Evolutionary conservation across 2,113 vertebrate species (phyloP).

Genomic region (Xiphorhynchus elegans): DNA sequence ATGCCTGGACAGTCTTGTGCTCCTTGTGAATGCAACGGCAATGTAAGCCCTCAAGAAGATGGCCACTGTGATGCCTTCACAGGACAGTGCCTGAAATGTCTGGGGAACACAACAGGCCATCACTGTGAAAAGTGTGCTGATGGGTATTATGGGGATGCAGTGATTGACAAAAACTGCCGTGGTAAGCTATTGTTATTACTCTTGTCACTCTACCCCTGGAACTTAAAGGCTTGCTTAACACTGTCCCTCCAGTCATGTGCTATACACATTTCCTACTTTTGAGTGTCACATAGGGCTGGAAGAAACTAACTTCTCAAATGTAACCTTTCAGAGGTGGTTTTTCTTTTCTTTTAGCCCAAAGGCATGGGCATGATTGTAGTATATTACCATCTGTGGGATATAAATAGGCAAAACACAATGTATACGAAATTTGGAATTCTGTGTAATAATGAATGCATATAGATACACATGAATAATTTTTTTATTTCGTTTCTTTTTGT

Average conservation of each 20-base stretch:
- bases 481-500: neutral
- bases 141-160: conserved; percentile 88
- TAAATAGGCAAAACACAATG: neutral
- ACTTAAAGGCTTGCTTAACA: neutral
- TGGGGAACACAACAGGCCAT: conserved; percentile 79
- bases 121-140: conserved; percentile 87
- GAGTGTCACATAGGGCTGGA: neutral
- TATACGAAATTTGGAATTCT: neutral
- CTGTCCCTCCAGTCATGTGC: neutral
- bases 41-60: conserved; percentile 77
- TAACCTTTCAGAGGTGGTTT: neutral
- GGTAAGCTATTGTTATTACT: conserved; percentile 69
- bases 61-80: conserved; percentile 83
- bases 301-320: neutral
- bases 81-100: conserved; percentile 89
- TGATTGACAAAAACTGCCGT: conserved; percentile 81
- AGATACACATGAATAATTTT: neutral
- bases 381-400: neutral
- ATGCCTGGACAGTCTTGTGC: conserved; percentile 79
- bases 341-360: neutral
- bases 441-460: neutral
- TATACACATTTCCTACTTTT: neutral
- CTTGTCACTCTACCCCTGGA: neutral
- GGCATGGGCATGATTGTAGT: neutral
- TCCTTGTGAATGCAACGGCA: conserved; percentile 87